Conservation (phyloP, 1,140 invertebrate genomes). For the Brachionus koreanus region DNA sequence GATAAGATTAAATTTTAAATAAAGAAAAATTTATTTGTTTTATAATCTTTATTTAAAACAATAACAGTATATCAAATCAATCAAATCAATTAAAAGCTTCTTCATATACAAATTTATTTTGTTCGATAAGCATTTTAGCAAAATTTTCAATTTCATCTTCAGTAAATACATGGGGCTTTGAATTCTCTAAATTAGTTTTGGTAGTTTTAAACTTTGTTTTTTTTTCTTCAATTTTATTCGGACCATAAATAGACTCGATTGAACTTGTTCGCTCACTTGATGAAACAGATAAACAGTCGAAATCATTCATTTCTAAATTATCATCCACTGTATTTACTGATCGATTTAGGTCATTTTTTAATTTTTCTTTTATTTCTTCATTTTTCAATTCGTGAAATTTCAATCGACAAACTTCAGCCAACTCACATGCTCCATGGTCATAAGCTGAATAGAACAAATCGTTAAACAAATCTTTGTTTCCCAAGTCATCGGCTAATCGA, state of each 20-base stretch:
- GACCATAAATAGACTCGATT: background rate
- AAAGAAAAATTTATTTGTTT: too few relatives aligned
- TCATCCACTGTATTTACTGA: background rate
- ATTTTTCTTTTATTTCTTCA: background rate
- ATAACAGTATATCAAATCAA: background rate
- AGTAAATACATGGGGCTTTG: background rate
- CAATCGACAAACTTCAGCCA: background rate
- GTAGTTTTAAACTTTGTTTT: background rate
- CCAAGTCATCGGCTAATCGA: background rate
- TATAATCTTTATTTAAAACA: too few relatives aligned
- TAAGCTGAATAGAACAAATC: slow-evolving; percentile 2
- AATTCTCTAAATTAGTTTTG: background rate
- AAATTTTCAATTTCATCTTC: slow-evolving; percentile 24
- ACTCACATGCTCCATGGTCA: background rate
- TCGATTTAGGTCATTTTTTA: background rate
- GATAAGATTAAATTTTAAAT: too few relatives aligned
- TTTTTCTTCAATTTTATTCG: background rate
- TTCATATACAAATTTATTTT: slow-evolving; percentile 19
- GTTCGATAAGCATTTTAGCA: background rate
- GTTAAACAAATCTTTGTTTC: background rate
- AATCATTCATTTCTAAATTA: background rate
- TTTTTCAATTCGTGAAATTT: slow-evolving; percentile 25
- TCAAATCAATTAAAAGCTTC: background rate
- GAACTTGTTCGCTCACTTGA: slow-evolving; percentile 5
- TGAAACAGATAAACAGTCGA: background rate